Conservation (phyloP, 2,888 invertebrate species). For the Clivina fossor region DNA sequence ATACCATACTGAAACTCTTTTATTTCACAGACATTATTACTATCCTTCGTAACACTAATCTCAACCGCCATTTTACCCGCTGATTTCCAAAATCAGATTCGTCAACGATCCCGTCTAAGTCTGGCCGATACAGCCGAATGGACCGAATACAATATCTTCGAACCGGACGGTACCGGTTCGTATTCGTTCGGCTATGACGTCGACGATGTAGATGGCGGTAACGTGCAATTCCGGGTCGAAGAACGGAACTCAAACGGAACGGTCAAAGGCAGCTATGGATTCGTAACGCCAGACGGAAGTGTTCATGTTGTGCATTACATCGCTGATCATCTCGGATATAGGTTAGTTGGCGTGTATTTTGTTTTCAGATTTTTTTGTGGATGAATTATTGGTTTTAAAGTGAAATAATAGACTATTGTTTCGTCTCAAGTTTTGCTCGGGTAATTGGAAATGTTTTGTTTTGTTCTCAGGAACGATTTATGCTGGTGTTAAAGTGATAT, state of each 20-base stretch:
- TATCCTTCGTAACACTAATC: background rate
- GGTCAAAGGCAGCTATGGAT: conserved; percentile 72
- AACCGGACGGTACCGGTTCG: conserved; percentile 61
- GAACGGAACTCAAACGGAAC: conserved; percentile 71
- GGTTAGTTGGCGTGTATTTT: conserved; percentile 53
- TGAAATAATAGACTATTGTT: background rate
- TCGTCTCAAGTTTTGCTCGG: no score
- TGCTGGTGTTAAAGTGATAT: no score
- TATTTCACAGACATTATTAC: background rate
- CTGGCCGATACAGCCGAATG: conserved; percentile 46
- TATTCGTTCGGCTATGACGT: conserved; percentile 75
- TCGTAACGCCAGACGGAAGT: conserved; percentile 64
- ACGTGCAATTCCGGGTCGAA: conserved; percentile 71
- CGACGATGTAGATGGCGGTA: conserved; percentile 63
- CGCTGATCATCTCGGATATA: conserved; percentile 68
- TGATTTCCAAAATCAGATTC: background rate
- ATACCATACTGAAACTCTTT: no score
- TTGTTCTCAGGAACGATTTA: no score
- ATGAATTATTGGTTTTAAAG: background rate
- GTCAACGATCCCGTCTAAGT: conserved; percentile 7
- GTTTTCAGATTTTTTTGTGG: background rate
- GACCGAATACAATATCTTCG: conserved; percentile 50
- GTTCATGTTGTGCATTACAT: conserved; percentile 64
- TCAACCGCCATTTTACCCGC: background rate
- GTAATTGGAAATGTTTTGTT: no score